Percentiles rank a stretch among this genome's conserved stretches.
Conservation (phyloP, 2,797 vertebrate species). For the Neosalanx taihuensis region DNA sequence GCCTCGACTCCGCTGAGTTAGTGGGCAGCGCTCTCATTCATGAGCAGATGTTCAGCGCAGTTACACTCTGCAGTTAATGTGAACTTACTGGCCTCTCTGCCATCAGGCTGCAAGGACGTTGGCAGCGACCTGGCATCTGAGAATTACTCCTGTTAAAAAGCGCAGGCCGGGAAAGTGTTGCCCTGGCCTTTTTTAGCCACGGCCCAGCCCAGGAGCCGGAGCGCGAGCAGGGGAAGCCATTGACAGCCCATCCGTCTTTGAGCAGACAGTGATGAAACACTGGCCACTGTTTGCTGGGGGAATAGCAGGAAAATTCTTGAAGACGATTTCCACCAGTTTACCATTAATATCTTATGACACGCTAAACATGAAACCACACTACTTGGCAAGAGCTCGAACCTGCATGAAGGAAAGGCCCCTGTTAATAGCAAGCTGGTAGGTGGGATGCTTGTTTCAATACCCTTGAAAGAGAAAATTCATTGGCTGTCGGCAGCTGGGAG, state of each 20-base stretch:
- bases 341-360: slow-evolving; percentile 55
- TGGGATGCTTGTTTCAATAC: slow-evolving; percentile 31
- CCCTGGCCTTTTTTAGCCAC: slow-evolving; percentile 76
- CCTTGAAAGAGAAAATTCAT: slow-evolving; percentile 57
- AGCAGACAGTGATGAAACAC: slow-evolving; percentile 76
- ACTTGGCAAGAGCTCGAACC: slow-evolving; percentile 26
- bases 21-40: slow-evolving; percentile 96
- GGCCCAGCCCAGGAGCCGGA: slow-evolving; percentile 78
- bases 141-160: slow-evolving; percentile 83
- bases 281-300: slow-evolving; percentile 64
- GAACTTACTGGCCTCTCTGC: slow-evolving; percentile 94
- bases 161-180: slow-evolving; percentile 61
- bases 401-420: slow-evolving; percentile 9
- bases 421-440: slow-evolving; percentile 8
- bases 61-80: slow-evolving; percentile 91
- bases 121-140: slow-evolving; percentile 88
- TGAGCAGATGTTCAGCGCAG: slow-evolving; percentile 99
- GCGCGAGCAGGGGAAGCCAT: slow-evolving; percentile 61
- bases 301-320: slow-evolving; percentile 67
- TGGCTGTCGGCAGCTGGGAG: slow-evolving; percentile 55
- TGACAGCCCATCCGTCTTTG: slow-evolving; percentile 83
- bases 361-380: slow-evolving; percentile 36
- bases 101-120: slow-evolving; percentile 91
- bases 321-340: slow-evolving; percentile 66
- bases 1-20: slow-evolving; percentile 84